Base-by-base conservation (phyloP, 2,888 invertebrate genomes). In the Baronia brevicornis region DNA sequence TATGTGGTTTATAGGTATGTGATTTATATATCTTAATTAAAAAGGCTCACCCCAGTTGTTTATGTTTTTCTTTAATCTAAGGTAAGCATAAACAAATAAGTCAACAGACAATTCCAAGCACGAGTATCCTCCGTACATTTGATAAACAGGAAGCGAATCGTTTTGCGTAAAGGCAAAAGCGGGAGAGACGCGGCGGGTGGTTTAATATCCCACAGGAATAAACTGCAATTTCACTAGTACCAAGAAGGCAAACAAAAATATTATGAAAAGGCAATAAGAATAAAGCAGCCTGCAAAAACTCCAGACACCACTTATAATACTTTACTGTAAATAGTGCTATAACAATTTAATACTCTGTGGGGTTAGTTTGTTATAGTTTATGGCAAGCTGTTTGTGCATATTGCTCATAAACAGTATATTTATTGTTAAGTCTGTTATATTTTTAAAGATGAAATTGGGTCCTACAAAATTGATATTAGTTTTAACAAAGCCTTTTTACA, bases 121-220 rank as follows among this genome's bases (percentile, higher is more conserved):
- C 14, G 13, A 7, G 30, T 13, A 20, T 27, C 26, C 26, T 36
- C 17, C 27, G 22, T 27, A 6, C 24, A 52, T 64, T 63, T 62
- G 66, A 70, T 70, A 70, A 71, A 70, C 70, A 72, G 68, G 67
- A 74, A 71, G 56, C 49, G 44, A 51, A 57, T 60, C 59, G 58
- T 57, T 66, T 61, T 64, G 58, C 64, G 60, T 61, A 54, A 51
- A 52, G 33, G 50, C 46, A 54, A 60, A 57, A 50, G 53, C 52
- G 54, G 37, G 46, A 43, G 50, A 48, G 58, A 60, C 61, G 51
- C 68, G 54, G 57, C 66, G 67, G 66, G 66, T 57, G 63, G 63
- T 51, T 65, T 70, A 75, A 75, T 77, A 71, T 79, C 78, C 77
- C 78, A 41, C 37, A 72, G 78, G 79, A 75, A 63, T 60, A 63